phyloP scores from a whole-genome alignment of 2,113 vertebrate species.

The Baryphthengus martii region DNA sequence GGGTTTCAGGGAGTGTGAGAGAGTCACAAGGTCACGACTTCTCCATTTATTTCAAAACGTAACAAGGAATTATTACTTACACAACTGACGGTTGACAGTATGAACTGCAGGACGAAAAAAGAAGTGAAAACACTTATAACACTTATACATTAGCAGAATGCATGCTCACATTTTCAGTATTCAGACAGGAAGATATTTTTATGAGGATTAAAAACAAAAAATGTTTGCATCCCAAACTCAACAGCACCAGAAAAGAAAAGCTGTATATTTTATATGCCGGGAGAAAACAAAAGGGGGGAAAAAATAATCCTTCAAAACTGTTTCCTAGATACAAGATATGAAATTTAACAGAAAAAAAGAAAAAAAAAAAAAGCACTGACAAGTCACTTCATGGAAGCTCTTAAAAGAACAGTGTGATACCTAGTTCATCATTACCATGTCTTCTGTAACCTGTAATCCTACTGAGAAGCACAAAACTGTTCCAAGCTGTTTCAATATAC shows the following conservation, averaged over 20 bases:
- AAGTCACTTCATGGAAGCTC: constrained; percentile 29
- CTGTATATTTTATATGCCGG: not conserved
- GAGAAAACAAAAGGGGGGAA: not conserved
- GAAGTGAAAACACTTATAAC: not conserved
- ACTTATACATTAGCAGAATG: not conserved
- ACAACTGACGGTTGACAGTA: not conserved
- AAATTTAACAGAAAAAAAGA: not conserved
- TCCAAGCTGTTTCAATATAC: not conserved
- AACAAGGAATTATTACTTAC: constrained; percentile 12
- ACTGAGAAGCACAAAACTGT: not conserved
- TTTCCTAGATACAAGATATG: not conserved
- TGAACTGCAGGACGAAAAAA: not conserved
- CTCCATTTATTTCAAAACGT: constrained; percentile 30
- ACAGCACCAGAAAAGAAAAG: not conserved
- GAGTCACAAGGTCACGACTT: constrained; percentile 64
- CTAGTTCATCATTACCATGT: not conserved
- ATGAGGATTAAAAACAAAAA: not conserved
- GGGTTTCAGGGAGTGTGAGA: not conserved
- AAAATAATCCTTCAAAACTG: not conserved
- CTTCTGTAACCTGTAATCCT: constrained; percentile 18
- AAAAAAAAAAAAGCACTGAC: not conserved
- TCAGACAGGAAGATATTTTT: not conserved
- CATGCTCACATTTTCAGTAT: not conserved
- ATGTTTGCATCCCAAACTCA: not conserved
- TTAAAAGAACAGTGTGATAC: not conserved